Conservation (phyloP, 2,888 invertebrate species). For the Diachrysia chrysitis region DNA sequence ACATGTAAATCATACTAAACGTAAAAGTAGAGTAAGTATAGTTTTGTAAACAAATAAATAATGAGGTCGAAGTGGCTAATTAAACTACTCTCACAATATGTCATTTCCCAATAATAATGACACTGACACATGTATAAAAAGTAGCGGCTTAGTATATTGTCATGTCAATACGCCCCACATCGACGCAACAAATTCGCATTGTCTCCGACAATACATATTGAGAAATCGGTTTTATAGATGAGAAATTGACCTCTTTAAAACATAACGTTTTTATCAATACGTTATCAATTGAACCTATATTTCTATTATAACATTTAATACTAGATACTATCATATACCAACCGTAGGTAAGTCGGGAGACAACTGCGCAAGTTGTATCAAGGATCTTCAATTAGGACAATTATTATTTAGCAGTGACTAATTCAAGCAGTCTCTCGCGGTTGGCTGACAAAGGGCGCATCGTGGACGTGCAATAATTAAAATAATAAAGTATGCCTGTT, state of each 20-base stretch:
- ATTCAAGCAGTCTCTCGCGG: slow-evolving; percentile 74
- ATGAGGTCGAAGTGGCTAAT: slow-evolving; percentile 31
- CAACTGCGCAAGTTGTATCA: slow-evolving; percentile 56
- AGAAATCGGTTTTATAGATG: slow-evolving; percentile 52
- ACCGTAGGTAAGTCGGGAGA: slow-evolving; percentile 37
- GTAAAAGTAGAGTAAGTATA: background rate
- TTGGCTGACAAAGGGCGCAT: slow-evolving; percentile 82
- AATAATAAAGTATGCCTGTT: slow-evolving; percentile 86
- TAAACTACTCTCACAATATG: slow-evolving; percentile 42
- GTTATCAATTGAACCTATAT: background rate
- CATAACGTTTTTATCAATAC: slow-evolving; percentile 29
- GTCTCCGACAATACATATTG: slow-evolving; percentile 52
- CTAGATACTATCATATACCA: slow-evolving; percentile 28
- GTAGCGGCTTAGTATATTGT: slow-evolving; percentile 56
- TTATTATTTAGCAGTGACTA: slow-evolving; percentile 72
- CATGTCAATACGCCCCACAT: slow-evolving; percentile 62
- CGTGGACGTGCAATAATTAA: slow-evolving; percentile 87
- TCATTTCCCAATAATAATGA: slow-evolving; percentile 59
- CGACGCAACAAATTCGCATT: slow-evolving; percentile 64
- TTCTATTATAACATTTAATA: background rate
- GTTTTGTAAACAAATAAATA: slow-evolving; percentile 19
- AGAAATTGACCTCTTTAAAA: slow-evolving; percentile 45
- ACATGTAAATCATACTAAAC: slow-evolving; percentile 1
- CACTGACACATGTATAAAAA: slow-evolving; percentile 44
- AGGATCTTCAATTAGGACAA: slow-evolving; percentile 80